Base-by-base conservation (phyloP, 2,113 vertebrate species). In the Rattus rattus region DNA sequence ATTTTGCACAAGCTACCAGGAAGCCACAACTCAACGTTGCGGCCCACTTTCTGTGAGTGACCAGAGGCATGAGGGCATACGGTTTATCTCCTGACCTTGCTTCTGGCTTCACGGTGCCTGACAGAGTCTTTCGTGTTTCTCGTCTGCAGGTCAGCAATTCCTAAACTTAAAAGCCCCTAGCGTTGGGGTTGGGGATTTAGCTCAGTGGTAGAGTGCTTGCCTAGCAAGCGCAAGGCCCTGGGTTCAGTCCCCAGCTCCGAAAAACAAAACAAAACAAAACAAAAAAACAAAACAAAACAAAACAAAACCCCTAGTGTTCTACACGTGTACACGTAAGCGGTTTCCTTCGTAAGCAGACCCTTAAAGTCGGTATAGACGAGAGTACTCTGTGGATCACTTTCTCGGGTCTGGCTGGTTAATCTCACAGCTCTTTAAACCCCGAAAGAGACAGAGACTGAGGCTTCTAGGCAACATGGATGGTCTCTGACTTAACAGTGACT, bases 341-440 rank as follows among this genome's bases (percentile, higher is more conserved):
- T 88, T 85, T 95, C 81, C 81, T 47, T 52, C 54, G n/a, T 49
- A 80, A 94, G 39, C 90, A 61, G 47, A 84, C 20, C 56, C 80
- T 90, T 59, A 91, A 77, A 92, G 63, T 94, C 59, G 16, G 19
- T 49, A 11, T 36, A 86, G 83, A 91, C 90, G 24, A 5, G 6
- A 89, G 69, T n/a, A 16, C 56, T 33, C 16, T 59, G 30, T 61
- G 59, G 79, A 28, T 72, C 69, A 70, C 61, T 83, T 73, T 63
- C 49, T 92, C 89, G 7, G 14, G 63, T 56, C 89, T 52, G 6
- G 26, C 84, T 22, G 12, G 52, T 76, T 61, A 85, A 20, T 14
- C 54, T 92, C n/a, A 28, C n/a, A 39, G 47, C 63, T 52, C 24
- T 5, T 52, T 33, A 43, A 72, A 59, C 49, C 26, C 54, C 2